A percentile compares a stretch with the other conserved stretches of the same genome.
Evolutionary conservation across 2,888 invertebrate genomes (phyloP).

Genomic region (Cataglyphis cursor): DNA sequence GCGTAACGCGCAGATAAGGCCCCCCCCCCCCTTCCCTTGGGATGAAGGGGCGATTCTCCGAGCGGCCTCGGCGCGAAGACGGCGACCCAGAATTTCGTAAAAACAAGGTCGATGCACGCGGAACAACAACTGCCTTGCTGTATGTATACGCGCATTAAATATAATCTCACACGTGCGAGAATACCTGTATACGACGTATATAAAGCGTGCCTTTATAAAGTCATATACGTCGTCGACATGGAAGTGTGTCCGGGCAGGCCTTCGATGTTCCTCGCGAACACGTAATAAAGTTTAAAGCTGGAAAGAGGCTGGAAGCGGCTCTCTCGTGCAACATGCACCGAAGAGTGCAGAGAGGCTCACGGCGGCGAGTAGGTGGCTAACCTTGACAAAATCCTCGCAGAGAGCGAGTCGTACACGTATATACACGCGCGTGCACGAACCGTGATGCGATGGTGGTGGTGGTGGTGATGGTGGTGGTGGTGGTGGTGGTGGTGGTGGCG

Average conservation of each 20-base stretch:
- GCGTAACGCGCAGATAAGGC: slow-evolving; percentile 30
- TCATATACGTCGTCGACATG: slow-evolving; percentile 10
- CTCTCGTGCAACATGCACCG: slow-evolving; percentile 63
- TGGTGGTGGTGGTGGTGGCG: not conserved
- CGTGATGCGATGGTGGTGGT: not conserved
- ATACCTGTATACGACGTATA: not conserved
- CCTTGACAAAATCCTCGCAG: slow-evolving; percentile 79
- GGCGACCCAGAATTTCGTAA: slow-evolving; percentile 55
- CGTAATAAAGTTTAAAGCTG: slow-evolving; percentile 72
- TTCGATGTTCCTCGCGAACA: slow-evolving; percentile 57
- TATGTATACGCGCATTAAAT: slow-evolving; percentile 23
- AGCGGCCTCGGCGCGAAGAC: slow-evolving; percentile 1
- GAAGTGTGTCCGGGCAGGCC: slow-evolving; percentile 1
- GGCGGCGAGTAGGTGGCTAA: slow-evolving; percentile 81
- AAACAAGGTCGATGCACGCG: slow-evolving; percentile 55
- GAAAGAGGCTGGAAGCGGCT: slow-evolving; percentile 70
- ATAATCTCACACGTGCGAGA: slow-evolving; percentile 23
- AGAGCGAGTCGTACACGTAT: slow-evolving; percentile 43
- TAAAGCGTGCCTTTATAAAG: slow-evolving; percentile 41
- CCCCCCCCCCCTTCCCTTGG: not conserved
- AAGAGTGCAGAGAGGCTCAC: slow-evolving; percentile 64
- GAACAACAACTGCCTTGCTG: slow-evolving; percentile 35
- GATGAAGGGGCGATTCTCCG: not conserved
- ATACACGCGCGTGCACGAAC: slow-evolving; percentile 14
- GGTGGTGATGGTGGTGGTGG: not conserved